Evolutionary conservation across 2,888 invertebrate genomes (phyloP).

Genomic region (Scrobipalpa costella): DNA sequence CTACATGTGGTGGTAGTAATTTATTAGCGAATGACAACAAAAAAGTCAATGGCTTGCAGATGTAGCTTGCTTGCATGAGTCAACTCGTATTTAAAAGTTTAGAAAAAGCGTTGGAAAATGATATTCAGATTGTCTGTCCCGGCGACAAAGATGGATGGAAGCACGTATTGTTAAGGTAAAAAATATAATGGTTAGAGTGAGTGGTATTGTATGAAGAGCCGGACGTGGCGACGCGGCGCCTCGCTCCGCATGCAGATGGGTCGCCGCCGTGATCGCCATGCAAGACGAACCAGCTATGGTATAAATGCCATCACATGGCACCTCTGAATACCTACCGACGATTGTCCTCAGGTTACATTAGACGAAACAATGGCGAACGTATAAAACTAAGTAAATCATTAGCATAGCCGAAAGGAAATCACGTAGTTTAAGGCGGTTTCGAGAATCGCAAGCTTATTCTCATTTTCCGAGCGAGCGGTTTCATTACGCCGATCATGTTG

Average conservation of each 20-base stretch:
- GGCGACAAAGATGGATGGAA: slow-evolving; percentile 9
- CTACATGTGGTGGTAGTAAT: slow-evolving; percentile 17
- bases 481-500: slow-evolving; percentile 35
- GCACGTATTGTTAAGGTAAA: slow-evolving; percentile 21
- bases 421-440: slow-evolving; percentile 58
- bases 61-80: not conserved
- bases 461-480: slow-evolving; percentile 45
- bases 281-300: slow-evolving; percentile 70
- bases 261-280: slow-evolving; percentile 68
- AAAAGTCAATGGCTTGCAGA: slow-evolving; percentile 11
- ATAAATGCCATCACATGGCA: slow-evolving; percentile 74
- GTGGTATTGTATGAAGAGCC: slow-evolving; percentile 63
- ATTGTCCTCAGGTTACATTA: slow-evolving; percentile 68
- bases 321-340: slow-evolving; percentile 60
- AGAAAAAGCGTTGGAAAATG: not conserved
- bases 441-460: slow-evolving; percentile 57
- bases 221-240: slow-evolving; percentile 60
- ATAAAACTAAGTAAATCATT: slow-evolving; percentile 56
- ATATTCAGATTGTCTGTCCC: slow-evolving; percentile 2
- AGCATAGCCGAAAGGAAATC: slow-evolving; percentile 67
- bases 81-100: not conserved
- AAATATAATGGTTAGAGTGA: slow-evolving; percentile 9
- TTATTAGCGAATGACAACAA: slow-evolving; percentile 10
- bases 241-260: slow-evolving; percentile 72
- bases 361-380: slow-evolving; percentile 68